Evolutionary conservation across 2,888 invertebrate species (phyloP), one percentile per base, ranked within the genome.

Genomic region (Lutraria lutraria): DNA sequence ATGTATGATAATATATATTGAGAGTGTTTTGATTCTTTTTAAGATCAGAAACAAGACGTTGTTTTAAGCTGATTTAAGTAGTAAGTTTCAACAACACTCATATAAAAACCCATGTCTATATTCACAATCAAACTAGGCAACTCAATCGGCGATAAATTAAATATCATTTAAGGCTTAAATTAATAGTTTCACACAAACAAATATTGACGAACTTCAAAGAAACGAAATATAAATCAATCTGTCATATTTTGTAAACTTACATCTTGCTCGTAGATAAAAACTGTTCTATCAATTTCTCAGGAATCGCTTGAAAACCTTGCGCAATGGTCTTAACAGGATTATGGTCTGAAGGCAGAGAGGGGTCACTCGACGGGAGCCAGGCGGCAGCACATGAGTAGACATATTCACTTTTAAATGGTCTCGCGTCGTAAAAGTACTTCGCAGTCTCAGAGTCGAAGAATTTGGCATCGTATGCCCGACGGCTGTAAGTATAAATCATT

Each of bases 251-350:
- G 43, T 43, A 8, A 43, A 29, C 82, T 60, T 90, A 88, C 89
- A 31, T 79, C 3, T 68, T 12, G 56, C 89, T 88, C n/a, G 85
- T 34, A 1, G 31, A 19, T 43, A 90, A 43, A 25, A 86, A 90
- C 25, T 90, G 87, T 29, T 85, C 56, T n/a, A 88, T 80, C 80
- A 90, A 79, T 25, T 79, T 76, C 63, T 85, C 87, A 43, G 89
- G 89, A 21, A 90, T 88, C 12, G 87, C 79, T 60, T 90, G 88
- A 25, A 88, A 88, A 3, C 87, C 88, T 6, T 79, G 13, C 4
- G 52, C 29, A 12, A 88, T 80, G 3, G 88, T 88, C 68, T 88
- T 87, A 19, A 90, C 87, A 10, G 83, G 52, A 16, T 76, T 52
- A 68, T 63, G 87, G 12, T 25, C n/a, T 25, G 88, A 43, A 16